Evolutionary conservation across 2,797 vertebrate genomes (phyloP).

Genomic region (Gadopsis bispinosus): DNA sequence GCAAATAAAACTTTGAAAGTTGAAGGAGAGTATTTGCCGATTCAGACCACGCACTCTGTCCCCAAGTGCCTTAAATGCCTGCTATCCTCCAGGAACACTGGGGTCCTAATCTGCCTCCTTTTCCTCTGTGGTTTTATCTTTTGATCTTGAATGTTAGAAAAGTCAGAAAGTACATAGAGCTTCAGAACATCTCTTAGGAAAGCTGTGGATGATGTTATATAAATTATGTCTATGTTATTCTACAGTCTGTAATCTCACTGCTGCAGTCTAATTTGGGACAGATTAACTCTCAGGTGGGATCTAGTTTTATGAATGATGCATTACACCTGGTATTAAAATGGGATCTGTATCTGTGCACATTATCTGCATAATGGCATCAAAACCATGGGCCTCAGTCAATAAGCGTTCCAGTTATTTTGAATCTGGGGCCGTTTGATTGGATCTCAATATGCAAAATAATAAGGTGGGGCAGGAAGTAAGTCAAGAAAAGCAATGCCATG

Average conservation of each 20-base stretch:
- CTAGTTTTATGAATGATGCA: not conserved
- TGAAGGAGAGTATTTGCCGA: slow-evolving; percentile 34
- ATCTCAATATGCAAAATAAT: not conserved
- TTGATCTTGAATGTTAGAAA: not conserved
- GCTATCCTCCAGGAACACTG: slow-evolving; percentile 13
- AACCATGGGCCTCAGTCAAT: not conserved
- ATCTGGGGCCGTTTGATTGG: not conserved
- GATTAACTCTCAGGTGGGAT: not conserved
- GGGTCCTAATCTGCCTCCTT: not conserved
- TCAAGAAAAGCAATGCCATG: not conserved
- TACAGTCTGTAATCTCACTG: not conserved
- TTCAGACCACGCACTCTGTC: slow-evolving; percentile 27
- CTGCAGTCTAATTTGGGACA: too few relatives aligned
- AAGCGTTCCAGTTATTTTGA: not conserved
- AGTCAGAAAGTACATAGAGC: not conserved
- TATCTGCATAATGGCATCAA: not conserved
- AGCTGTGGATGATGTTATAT: too few relatives aligned
- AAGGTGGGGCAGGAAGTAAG: not conserved
- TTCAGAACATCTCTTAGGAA: not conserved
- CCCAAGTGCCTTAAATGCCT: slow-evolving; percentile 19
- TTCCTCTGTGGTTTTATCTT: not conserved
- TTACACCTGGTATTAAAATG: not conserved
- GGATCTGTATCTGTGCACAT: not conserved
- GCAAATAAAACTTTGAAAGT: too few relatives aligned
- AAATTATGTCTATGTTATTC: not conserved